A percentile compares a stretch with the other conserved stretches of the same genome.
Conservation (phyloP, 2,888 invertebrate species). For the Andricus curvator region DNA sequence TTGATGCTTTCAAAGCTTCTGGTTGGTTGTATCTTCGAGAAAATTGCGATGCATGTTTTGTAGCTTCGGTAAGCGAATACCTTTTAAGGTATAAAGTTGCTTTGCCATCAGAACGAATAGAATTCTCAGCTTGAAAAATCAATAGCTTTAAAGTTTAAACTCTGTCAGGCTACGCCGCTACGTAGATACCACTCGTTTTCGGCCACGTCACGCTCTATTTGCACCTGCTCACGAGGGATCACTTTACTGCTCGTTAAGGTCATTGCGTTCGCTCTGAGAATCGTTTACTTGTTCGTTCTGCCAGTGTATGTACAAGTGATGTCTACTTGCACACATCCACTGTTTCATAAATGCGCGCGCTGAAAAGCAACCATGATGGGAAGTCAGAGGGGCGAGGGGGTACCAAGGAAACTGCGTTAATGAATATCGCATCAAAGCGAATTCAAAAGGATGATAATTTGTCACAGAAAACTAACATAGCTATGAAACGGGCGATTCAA, state of each 20-base stretch:
- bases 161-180: constrained; percentile 14
- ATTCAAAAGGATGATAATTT: constrained; percentile 20
- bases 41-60: background rate
- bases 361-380: constrained; percentile 12
- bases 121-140: constrained; percentile 18
- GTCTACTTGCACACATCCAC: constrained; percentile 24
- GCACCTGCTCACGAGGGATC: constrained; percentile 55
- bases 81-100: background rate
- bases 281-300: constrained; percentile 41
- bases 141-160: background rate
- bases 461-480: constrained; percentile 6
- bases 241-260: constrained; percentile 55
- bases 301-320: constrained; percentile 39
- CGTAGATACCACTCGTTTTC: constrained; percentile 49
- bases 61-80: background rate
- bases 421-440: constrained; percentile 27
- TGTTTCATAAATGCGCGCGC: constrained; percentile 35
- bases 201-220: constrained; percentile 52
- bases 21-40: background rate
- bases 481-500: background rate
- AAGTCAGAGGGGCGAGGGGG: background rate
- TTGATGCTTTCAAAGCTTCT: no score
- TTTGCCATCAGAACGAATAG: background rate
- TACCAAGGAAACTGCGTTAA: constrained; percentile 16
- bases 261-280: constrained; percentile 52